Base-by-base conservation (phyloP, 2,113 vertebrate genomes). In the Macroglossus sobrinus region DNA sequence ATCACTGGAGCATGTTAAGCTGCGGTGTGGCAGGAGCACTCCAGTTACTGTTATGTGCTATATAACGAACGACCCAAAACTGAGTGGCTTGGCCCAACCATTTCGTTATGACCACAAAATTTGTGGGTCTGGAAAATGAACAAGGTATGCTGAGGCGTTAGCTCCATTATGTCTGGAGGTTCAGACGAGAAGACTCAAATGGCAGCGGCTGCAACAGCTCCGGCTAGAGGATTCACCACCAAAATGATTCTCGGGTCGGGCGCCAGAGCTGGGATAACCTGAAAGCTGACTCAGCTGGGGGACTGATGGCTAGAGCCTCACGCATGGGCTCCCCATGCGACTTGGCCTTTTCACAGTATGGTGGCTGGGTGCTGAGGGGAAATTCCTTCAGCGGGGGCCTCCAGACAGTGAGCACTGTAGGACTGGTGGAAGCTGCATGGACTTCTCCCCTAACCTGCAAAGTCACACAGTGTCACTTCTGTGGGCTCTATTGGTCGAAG, bases 401-500 rank as follows among this genome's bases (percentile, higher is more conserved):
- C 55, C 38, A 30, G 63, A 88, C 57, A 15, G 40, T 9, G 12
- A 59, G 57, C 19, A 5, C 5, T 5, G 1, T n/a, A 59, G 80
- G 61, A 11, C 68, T 24, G 12, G 1, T 24, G 16, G 40, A 74
- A 61, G 16, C 53, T 53, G 8, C 22, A 0, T 43, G 57, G 40
- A 74, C 71, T 50, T 50, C 72, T 69, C 30, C 57, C 28, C 66
- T 71, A 57, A 28, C 30, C 63, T 76, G 0, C 1, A 40, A 94
- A 50, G 57, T 75, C 66, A 55, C n/a, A 19, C 33, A 12, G 68
- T 16, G 26, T 50, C 47, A 43, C 10, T 45, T 74, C 18, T n/a
- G 13, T 0, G 16, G 18, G 12, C 33, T 71, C 24, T 88, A 0
- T 19, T 12, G 11, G 9, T 64, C 0, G 1, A n/a, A 68, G 81